Evolutionary conservation across 2,888 invertebrate genomes (phyloP).

Genomic region (Ophonus ardosiacus): DNA sequence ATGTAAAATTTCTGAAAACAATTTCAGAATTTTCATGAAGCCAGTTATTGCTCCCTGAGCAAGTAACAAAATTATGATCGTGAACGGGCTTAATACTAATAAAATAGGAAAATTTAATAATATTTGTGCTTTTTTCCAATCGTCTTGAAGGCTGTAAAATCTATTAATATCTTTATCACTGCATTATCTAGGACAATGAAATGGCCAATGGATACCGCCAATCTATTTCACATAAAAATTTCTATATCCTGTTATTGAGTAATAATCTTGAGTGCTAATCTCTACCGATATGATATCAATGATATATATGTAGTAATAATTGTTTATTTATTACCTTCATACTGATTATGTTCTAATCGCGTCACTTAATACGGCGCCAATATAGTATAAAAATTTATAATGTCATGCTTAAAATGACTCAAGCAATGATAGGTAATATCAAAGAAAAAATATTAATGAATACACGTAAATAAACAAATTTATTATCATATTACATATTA

Average conservation of each 20-base stretch:
- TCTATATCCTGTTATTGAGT: conserved; percentile 30
- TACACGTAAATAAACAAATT: too few species aligned
- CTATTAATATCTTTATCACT: not conserved
- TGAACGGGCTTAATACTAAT: too few species aligned
- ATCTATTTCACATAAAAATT: conserved; percentile 18
- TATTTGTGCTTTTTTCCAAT: not conserved
- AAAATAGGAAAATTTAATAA: not conserved
- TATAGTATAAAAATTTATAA: conserved; percentile 22
- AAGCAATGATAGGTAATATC: not conserved
- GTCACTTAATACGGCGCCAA: conserved; percentile 4
- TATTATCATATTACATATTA: too few species aligned
- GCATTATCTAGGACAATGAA: conserved; percentile 25
- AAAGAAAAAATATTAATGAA: too few species aligned
- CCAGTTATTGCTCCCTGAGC: too few species aligned
- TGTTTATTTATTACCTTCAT: conserved; percentile 37
- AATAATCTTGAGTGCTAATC: conserved; percentile 34
- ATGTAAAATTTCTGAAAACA: too few species aligned
- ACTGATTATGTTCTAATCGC: not conserved
- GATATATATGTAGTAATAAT: conserved; percentile 17
- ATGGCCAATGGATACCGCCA: not conserved
- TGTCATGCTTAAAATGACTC: not conserved
- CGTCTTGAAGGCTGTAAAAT: not conserved
- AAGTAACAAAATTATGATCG: too few species aligned
- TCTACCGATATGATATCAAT: conserved; percentile 11
- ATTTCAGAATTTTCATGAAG: too few species aligned